Conservation (phyloP, 2,888 invertebrate species). For the Xestia xanthographa region DNA sequence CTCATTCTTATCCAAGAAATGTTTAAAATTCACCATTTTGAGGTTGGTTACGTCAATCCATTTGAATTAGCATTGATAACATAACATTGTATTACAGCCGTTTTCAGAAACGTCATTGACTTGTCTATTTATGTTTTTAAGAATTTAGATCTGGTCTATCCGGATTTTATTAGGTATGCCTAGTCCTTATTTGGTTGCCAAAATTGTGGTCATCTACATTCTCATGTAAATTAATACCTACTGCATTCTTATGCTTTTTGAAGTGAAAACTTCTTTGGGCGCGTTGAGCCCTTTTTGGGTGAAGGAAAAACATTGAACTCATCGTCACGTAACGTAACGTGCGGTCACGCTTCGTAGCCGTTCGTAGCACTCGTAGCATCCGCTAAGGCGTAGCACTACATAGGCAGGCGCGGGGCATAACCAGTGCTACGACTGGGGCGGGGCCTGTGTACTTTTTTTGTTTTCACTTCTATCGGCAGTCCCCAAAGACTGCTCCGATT, state of each 20-base stretch:
- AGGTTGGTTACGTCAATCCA: neutral
- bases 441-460: too few relatives aligned
- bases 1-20: neutral
- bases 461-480: too few relatives aligned
- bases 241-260: constrained; percentile 13
- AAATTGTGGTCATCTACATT: constrained; percentile 13
- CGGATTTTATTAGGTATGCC: neutral
- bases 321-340: too few relatives aligned
- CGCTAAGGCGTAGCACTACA: too few relatives aligned
- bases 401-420: too few relatives aligned
- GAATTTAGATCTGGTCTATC: neutral
- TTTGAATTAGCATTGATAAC: neutral
- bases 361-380: too few relatives aligned
- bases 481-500: too few relatives aligned
- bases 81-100: neutral
- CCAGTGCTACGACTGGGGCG: too few relatives aligned
- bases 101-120: neutral
- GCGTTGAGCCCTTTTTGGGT: too few relatives aligned
- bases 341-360: too few relatives aligned
- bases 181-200: neutral
- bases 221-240: constrained; percentile 1
- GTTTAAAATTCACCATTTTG: neutral
- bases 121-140: neutral
- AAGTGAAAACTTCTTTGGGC: too few relatives aligned
- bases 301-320: too few relatives aligned